Base-by-base conservation (phyloP, 1,140 invertebrate species). In the Drosophila pseudoobscura region DNA sequence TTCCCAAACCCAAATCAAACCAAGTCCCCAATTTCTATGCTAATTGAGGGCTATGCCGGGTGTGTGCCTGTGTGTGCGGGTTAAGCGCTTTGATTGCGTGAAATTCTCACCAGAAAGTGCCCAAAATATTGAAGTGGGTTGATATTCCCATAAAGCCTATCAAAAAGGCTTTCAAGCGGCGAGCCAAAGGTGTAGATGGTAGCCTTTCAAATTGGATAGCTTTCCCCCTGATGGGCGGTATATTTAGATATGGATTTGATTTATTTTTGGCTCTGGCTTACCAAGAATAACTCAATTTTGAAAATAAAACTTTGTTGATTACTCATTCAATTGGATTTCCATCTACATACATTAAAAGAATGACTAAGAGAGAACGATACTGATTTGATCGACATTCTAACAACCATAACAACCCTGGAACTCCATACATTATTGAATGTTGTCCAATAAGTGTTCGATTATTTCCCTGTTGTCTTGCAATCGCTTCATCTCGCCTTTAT, bases 1-100 rank as follows among this genome's bases (percentile, higher is more conserved):
- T 11, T 22, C 8, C 46, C 50, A 29, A 58, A 76, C 71, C 83
- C 68, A 77, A 79, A 79, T 88, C 83, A 88, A 77, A 49, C 50
- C 35, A 43, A 22, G 72, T 71, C 57, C 35, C 61, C 83, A 88
- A 88, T 88, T 83, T 88, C 78, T 88, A 88, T 88, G 83, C 83
- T 89, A 88, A 88, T 88, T 88, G 78, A 53, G 66, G 64, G 49
- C 64, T 44, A 78, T 31, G 24, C 45, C 39, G 61, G 7, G 24
- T 22, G 15, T 7, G 24, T 22, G n/a, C 5, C 0, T 20, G 35
- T 53, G 68, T 70, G 56, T 60, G 44, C 44, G 50, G 56, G 55
- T 54, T 49, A 54, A 31, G 56, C 31, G 26, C 45, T 45, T 59
- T 65, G 61, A 62, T 80, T 82, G 79, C 65, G 8, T 41, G 51